Evolutionary conservation across 2,888 invertebrate genomes (phyloP), one percentile per base, ranked within the genome.

Genomic region (Scaptomyza tumidula): DNA sequence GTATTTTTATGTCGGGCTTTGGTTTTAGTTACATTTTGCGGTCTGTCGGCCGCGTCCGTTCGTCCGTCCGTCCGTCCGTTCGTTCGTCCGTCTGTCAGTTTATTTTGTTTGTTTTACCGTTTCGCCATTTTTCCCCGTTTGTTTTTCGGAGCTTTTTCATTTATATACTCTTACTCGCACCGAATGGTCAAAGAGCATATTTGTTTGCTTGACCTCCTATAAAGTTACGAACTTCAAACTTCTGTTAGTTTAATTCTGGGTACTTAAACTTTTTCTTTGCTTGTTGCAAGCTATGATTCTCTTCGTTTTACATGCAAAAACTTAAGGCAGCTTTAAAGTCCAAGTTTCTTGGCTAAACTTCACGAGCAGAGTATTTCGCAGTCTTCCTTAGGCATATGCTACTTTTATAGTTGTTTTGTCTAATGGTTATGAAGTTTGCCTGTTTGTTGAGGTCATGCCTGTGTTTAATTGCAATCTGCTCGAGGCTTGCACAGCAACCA

Each of bases 1-100:
- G 81, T 72, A 68, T 80, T 75, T 75, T 68, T 75, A 62, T 75
- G 67, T 70, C 60, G 63, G 62, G 62, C 57, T 49, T 59, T 74
- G 54, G 59, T 49, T 62, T 62, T 55, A 58, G 68, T 82, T 75
- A 69, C 81, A 62, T 52, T 76, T 52, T 58, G 55, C 33, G 55
- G 55, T 45, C 59, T 67, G 61, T 57, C 57, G 71, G 60, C 41
- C 72, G 71, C 78, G 73, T 49, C 11, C 39, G 2, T 37, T 6
- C 4, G 6, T 39, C 39, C 14, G n/a, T 14, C 39, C 24, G 24
- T 39, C 49, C 37, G 48, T 56, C 59, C 46, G 65, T 59, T 55
- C 4, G 6, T 39, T 14, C 14, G n/a, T 14, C 39, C 24, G 24
- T 39, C 49, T 41, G 48, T 56, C 59, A 50, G 65, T 59, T 55